phyloP scores from a whole-genome alignment of 1,140 invertebrate species.

The Daktulosphaira vitifoliae region DNA sequence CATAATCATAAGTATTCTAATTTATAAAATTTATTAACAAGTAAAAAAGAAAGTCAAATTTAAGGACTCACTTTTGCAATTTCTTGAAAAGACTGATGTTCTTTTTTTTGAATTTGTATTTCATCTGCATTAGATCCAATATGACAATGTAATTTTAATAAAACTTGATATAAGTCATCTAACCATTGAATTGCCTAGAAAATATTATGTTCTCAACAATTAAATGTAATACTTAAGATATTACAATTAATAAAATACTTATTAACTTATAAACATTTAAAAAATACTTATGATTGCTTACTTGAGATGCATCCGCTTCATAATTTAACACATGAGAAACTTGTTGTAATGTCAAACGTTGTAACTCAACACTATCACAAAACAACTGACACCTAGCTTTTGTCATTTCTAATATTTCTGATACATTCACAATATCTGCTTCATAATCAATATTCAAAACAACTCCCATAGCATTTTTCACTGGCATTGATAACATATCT shows the following conservation, averaged over 20 bases:
- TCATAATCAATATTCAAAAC: conserved; percentile 64
- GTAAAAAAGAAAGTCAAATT: not conserved
- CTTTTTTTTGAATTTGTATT: conserved; percentile 64
- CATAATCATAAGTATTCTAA: conserved; percentile 72
- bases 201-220: conserved; percentile 29
- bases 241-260: conserved; percentile 7
- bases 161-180: conserved; percentile 59
- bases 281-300: conserved; percentile 42
- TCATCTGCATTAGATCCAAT: conserved; percentile 62
- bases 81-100: conserved; percentile 67
- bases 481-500: conserved; percentile 67
- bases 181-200: conserved; percentile 63
- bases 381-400: conserved; percentile 56
- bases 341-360: conserved; percentile 66
- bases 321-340: conserved; percentile 63
- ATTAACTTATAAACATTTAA: no score
- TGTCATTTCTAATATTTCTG: conserved; percentile 53
- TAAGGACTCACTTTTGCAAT: conserved; percentile 54
- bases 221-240: not conserved
- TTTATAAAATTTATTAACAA: not conserved
- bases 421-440: conserved; percentile 60
- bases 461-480: conserved; percentile 66
- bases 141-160: conserved; percentile 59
- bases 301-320: conserved; percentile 63
- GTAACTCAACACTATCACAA: conserved; percentile 58